phyloP scores from a whole-genome alignment of 2,888 invertebrate species.

The Fragum sueziense region DNA sequence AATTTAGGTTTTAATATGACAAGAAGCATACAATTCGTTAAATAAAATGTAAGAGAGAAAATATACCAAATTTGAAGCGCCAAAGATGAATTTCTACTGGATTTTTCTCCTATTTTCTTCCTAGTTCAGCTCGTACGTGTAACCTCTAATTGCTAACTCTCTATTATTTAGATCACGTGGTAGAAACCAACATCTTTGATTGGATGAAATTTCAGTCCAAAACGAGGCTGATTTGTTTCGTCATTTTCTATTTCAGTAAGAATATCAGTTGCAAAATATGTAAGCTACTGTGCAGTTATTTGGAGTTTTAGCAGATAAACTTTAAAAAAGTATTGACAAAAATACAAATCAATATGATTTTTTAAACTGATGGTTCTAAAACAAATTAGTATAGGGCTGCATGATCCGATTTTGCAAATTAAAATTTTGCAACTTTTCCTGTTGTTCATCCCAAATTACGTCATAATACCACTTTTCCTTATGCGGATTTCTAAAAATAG shows the following conservation, averaged over 20 bases:
- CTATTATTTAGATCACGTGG: constrained; percentile 70
- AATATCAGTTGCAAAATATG: neutral
- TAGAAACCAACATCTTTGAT: constrained; percentile 25
- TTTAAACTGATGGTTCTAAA: neutral
- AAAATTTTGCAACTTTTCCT: neutral
- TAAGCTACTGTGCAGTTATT: neutral
- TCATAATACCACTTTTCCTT: constrained; percentile 42
- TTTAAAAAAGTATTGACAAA: neutral
- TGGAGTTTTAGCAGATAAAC: too few relatives aligned
- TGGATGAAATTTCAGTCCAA: constrained; percentile 45
- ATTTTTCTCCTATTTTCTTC: constrained; percentile 11
- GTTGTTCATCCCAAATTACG: constrained; percentile 19
- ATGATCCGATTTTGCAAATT: neutral
- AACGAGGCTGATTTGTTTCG: constrained; percentile 56
- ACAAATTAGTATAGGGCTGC: neutral
- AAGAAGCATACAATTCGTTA: neutral
- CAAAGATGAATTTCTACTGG: neutral
- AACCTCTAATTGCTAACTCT: constrained; percentile 63
- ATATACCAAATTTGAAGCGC: neutral
- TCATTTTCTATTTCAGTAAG: constrained; percentile 23
- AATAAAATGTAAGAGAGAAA: neutral
- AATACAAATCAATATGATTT: neutral
- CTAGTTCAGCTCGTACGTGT: constrained; percentile 52
- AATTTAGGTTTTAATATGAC: neutral
- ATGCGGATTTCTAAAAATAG: constrained; percentile 53